A percentile compares a stretch with the other conserved stretches of the same genome.
phyloP scores from a whole-genome alignment of 2,888 invertebrate species.

The Eupithecia tripunctaria region DNA sequence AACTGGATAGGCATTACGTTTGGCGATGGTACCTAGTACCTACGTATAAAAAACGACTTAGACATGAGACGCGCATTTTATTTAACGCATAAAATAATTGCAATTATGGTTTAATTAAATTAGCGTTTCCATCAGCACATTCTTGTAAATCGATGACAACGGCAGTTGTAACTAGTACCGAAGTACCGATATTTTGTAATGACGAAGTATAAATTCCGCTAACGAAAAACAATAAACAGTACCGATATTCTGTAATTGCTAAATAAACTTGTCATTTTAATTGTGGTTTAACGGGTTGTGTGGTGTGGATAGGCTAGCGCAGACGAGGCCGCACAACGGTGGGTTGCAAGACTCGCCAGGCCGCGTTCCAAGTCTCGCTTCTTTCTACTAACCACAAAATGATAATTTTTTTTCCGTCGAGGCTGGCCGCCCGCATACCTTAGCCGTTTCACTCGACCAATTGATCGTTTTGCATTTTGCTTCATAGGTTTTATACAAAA shows the following conservation, averaged over 20 bases:
- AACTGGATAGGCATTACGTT: no score
- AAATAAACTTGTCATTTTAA: background rate
- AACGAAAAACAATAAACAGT: conserved; percentile 8
- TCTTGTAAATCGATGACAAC: conserved; percentile 62
- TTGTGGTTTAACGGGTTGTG: conserved; percentile 3
- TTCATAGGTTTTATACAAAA: conserved; percentile 3
- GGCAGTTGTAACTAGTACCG: conserved; percentile 27
- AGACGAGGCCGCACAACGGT: conserved; percentile 48
- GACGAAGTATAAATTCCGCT: conserved; percentile 3
- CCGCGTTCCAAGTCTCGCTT: conserved; percentile 54
- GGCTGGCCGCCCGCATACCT: conserved; percentile 66
- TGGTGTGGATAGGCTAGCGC: conserved; percentile 4
- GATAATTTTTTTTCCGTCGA: conserved; percentile 61
- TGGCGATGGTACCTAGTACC: no score
- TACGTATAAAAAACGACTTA: no score
- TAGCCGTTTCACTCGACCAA: conserved; percentile 45
- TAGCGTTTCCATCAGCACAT: conserved; percentile 60
- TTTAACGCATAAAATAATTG: conserved; percentile 34
- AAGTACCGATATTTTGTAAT: conserved; percentile 19
- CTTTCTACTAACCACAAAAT: conserved; percentile 68
- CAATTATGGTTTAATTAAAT: conserved; percentile 69
- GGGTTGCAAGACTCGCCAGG: conserved; percentile 44
- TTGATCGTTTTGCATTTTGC: conserved; percentile 2
- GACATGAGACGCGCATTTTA: background rate
- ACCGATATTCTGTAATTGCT: conserved; percentile 3